These are phyloP conservation scores for Haemorhous mexicanus DNA, from an alignment of 2,113 vertebrate genomes.

Conservation along the genomic window DNA sequence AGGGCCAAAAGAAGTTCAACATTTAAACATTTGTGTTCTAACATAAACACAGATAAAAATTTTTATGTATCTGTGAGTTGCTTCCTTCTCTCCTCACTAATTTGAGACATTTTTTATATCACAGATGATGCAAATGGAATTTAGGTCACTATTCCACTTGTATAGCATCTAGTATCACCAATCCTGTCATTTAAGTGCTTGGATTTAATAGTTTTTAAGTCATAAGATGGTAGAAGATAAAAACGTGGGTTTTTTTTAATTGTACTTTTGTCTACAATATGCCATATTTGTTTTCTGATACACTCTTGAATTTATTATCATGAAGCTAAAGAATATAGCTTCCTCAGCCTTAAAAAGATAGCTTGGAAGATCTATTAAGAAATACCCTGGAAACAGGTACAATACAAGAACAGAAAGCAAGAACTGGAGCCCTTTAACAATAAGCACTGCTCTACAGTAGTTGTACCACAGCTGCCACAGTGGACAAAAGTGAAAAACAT, in stretches of 20 bases:
- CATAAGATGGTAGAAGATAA: background rate
- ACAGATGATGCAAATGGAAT: background rate
- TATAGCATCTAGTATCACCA: background rate
- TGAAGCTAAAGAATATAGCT: background rate
- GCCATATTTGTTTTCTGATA: background rate
- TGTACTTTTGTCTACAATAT: background rate
- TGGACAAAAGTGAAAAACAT: background rate
- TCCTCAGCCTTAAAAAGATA: background rate
- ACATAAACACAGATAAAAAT: slow-evolving; percentile 7
- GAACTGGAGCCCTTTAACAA: background rate
- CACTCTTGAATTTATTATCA: background rate
- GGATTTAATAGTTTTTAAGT: background rate
- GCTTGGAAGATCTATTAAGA: background rate
- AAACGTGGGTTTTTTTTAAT: background rate
- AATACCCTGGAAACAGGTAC: background rate
- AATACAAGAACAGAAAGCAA: background rate
- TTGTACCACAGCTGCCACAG: background rate
- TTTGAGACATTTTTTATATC: background rate
- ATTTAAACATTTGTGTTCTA: slow-evolving; percentile 21
- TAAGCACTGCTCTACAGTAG: background rate
- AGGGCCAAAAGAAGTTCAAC: slow-evolving; percentile 22
- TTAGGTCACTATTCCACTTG: background rate
- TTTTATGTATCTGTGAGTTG: background rate
- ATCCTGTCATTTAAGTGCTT: background rate
- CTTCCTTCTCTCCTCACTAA: slow-evolving; percentile 7